Percentiles rank a stretch among this genome's conserved stretches.
Evolutionary conservation across 2,797 vertebrate genomes (phyloP).

Genomic region (Falco rusticolus): DNA sequence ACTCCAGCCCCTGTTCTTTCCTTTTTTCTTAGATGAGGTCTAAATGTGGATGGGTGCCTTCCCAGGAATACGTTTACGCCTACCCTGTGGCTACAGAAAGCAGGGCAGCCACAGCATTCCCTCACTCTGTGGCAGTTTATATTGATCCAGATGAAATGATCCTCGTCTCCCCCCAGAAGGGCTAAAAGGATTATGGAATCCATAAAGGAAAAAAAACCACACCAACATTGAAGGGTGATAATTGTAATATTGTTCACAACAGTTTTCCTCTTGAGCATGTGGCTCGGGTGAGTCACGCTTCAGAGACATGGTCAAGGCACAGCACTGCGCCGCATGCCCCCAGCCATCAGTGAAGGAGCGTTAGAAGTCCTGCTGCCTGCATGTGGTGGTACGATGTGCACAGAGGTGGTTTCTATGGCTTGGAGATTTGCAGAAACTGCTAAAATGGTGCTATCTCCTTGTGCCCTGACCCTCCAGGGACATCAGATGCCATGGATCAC

Average conservation of each 20-base stretch:
- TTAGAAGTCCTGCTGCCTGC: not conserved
- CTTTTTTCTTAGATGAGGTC: not conserved
- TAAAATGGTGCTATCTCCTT: not conserved
- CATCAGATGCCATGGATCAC: not conserved
- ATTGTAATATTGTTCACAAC: not conserved
- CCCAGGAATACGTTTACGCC: not conserved
- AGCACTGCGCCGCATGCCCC: no score
- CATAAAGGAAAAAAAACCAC: not conserved
- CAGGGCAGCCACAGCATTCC: not conserved
- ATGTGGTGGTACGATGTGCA: not conserved
- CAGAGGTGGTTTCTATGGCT: not conserved
- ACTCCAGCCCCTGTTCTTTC: not conserved
- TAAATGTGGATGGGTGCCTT: not conserved
- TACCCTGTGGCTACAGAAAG: not conserved
- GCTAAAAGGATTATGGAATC: not conserved
- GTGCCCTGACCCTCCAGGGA: not conserved
- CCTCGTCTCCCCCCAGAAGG: not conserved
- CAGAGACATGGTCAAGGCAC: not conserved
- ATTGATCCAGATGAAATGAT: not conserved
- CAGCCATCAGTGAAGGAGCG: not conserved
- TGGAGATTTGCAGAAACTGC: not conserved
- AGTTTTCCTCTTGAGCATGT: not conserved
- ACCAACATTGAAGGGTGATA: not conserved
- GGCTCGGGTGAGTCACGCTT: not conserved
- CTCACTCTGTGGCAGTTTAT: accelerated